A percentile compares a stretch with the other conserved stretches of the same genome.
Conservation (phyloP, 2,113 vertebrate genomes). For the Erythrocercus mccallii region DNA sequence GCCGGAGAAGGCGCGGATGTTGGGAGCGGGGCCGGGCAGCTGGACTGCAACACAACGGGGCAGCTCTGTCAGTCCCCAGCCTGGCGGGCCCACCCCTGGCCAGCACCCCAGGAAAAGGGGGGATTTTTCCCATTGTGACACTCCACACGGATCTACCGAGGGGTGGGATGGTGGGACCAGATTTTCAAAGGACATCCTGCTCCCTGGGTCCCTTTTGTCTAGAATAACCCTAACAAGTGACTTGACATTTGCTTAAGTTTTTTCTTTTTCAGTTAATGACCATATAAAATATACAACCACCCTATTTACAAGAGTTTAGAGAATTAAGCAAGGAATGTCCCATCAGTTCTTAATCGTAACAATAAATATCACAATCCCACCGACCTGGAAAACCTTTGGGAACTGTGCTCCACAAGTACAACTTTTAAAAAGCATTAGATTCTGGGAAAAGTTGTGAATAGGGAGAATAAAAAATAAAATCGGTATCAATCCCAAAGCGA, state of each 20-base stretch:
- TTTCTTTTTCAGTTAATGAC: not conserved
- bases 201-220: not conserved
- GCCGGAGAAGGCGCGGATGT: slow-evolving; percentile 79
- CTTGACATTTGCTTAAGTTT: fast-evolving
- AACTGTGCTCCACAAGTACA: not conserved
- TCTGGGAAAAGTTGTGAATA: not conserved
- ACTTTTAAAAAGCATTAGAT: not conserved
- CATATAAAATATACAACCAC: not conserved
- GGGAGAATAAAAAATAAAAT: not conserved
- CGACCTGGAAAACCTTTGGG: not conserved
- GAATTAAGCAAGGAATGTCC: not conserved
- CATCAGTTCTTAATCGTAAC: not conserved
- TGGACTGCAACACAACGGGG: slow-evolving; percentile 79
- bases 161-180: not conserved
- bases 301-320: not conserved
- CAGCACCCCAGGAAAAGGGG: too few species aligned
- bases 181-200: not conserved
- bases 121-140: not conserved
- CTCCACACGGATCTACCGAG: fast-evolving
- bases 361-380: not conserved
- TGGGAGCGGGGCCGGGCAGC: slow-evolving; percentile 93
- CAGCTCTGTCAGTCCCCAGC: not conserved
- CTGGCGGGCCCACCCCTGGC: not conserved
- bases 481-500: fast-evolving
- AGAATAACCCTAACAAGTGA: not conserved